Evolutionary conservation across 2,888 invertebrate genomes (phyloP), one percentile per base, ranked within the genome.

Genomic region (Drosophila dives): DNA sequence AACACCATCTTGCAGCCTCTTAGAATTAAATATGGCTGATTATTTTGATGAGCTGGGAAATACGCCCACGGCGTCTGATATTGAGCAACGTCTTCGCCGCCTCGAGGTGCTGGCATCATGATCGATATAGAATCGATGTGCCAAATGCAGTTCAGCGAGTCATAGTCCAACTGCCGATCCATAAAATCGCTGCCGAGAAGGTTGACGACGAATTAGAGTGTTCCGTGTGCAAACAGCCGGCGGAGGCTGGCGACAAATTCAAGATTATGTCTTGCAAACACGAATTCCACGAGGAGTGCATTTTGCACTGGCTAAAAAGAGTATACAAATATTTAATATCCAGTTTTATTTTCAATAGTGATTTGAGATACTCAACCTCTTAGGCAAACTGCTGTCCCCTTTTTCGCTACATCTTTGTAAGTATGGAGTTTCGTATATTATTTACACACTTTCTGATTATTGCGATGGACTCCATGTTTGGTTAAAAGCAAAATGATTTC

Each of bases 21-120:
- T 45, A 15, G 12, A 23, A 32, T 34, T 72, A 64, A 69, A 63
- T 5, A 97, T 98, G 97, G 95, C 97, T 65, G 96, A 96, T 87
- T 98, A 98, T 93, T 98, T 97, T 93, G 95, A 97, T 85, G 98
- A 98, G 94, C 96, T 97, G 95, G 96, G 97, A 48, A 97, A 97
- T 95, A 94, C 94, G 72, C 97, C 97, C 54, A 93, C 97, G 33
- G 94, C 94, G 42, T 95, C 96, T 26, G 96, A 96, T 59, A 83
- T 94, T 94, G 73, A 92, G 93, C 90, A 86, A 2, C 86, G 92
- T 51, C 90, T 85, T 42, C 90, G 88, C 20, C 92, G 92, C 1
- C 81, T 93, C 1, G 92, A 92, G 74, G 91, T 92, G 3, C 70
- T 93, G 54, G 93, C 60, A 89, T 92, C 4, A 91, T 93, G 90